Evolutionary conservation across 1,140 invertebrate species (phyloP).

Genomic region (Ostrea edulis): DNA sequence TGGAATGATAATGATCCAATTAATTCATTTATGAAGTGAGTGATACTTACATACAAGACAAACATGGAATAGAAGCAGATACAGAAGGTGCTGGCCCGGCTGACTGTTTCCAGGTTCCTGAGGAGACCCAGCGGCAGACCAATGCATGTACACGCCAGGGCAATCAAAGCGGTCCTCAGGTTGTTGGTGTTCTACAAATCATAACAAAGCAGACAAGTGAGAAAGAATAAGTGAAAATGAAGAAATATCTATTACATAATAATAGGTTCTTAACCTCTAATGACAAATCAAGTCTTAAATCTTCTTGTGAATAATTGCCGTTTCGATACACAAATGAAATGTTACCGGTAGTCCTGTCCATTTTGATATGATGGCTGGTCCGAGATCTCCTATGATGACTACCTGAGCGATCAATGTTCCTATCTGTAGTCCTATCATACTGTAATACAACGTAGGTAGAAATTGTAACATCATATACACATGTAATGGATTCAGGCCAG

Average conservation of each 20-base stretch:
- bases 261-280: no score
- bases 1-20: no score
- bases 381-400: constrained; percentile 97
- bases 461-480: no score
- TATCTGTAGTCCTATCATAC: constrained; percentile 95
- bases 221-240: neutral
- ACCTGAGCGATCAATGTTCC: constrained; percentile 98
- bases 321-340: neutral
- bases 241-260: neutral
- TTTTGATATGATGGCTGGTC: constrained; percentile 92
- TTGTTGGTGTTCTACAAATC: constrained; percentile 84
- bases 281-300: no score
- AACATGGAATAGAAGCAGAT: constrained; percentile 94
- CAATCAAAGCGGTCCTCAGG: constrained; percentile 83
- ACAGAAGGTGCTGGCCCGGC: constrained; percentile 91
- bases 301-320: no score
- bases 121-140: constrained; percentile 93
- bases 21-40: neutral
- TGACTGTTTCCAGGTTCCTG: constrained; percentile 94
- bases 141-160: constrained; percentile 88
- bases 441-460: constrained; percentile 77
- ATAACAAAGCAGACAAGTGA: neutral
- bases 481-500: no score
- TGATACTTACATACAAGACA: constrained; percentile 88
- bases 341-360: constrained; percentile 85